Conservation (phyloP, 2,888 invertebrate species). For the Philereme transversata region DNA sequence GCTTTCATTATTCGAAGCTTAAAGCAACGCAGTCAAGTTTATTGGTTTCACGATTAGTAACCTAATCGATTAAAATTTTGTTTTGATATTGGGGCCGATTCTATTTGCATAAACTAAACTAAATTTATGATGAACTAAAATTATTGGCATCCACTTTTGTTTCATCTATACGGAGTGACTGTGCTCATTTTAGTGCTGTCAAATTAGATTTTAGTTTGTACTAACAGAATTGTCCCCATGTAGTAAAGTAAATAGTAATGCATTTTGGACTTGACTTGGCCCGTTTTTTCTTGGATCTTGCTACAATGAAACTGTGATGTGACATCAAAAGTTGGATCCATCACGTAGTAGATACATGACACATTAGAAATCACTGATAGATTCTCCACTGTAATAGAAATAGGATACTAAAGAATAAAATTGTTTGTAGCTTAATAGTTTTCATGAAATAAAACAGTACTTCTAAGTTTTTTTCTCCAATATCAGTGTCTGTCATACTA, state of each 20-base stretch:
- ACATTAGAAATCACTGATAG: conserved; percentile 65
- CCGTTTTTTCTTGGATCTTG: conserved; percentile 24
- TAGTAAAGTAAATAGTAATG: too few relatives aligned
- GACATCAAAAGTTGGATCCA: conserved; percentile 33
- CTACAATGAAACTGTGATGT: conserved; percentile 22
- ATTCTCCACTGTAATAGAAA: conserved; percentile 72
- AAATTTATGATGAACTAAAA: too few relatives aligned
- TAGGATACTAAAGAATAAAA: conserved; percentile 46
- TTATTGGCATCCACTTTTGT: too few relatives aligned
- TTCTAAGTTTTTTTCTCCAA: neutral
- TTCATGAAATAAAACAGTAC: neutral
- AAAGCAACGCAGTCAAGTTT: conserved; percentile 7
- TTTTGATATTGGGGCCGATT: too few relatives aligned
- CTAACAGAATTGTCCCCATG: too few relatives aligned
- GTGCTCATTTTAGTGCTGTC: too few relatives aligned
- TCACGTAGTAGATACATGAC: conserved; percentile 60
- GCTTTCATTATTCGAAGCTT: conserved; percentile 18
- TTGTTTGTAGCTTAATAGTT: conserved; percentile 38
- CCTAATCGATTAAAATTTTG: neutral
- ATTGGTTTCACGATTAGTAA: conserved; percentile 3
- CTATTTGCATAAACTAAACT: too few relatives aligned
- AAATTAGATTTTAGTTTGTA: too few relatives aligned
- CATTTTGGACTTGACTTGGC: neutral
- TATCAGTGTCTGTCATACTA: neutral
- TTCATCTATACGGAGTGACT: too few relatives aligned